Evolutionary conservation across 2,888 invertebrate genomes (phyloP).

Genomic region (Erebia ligea): DNA sequence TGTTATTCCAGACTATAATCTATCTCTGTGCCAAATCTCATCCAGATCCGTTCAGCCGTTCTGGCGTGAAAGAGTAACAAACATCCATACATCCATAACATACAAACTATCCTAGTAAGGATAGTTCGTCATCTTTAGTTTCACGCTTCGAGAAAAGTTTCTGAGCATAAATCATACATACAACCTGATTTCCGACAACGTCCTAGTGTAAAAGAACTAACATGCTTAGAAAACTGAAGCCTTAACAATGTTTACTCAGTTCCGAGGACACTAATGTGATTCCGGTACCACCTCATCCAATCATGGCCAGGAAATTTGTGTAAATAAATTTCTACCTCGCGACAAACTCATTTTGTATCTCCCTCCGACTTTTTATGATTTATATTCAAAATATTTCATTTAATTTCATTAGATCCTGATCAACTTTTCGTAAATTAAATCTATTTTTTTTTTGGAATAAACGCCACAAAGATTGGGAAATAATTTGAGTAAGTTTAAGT

Average conservation of each 20-base stretch:
- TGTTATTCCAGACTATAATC: no score
- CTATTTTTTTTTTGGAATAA: neutral
- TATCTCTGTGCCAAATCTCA: no score
- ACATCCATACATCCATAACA: no score
- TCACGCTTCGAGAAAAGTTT: no score
- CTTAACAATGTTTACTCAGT: conserved; percentile 9
- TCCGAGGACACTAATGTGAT: conserved; percentile 10
- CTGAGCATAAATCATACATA: no score
- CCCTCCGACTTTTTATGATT: neutral
- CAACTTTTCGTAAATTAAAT: neutral
- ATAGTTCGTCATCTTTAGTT: no score
- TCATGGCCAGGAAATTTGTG: conserved; percentile 17
- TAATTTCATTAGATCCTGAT: neutral
- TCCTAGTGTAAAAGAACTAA: neutral
- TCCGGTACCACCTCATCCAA: conserved; percentile 16
- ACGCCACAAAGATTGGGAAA: neutral
- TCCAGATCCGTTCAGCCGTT: no score
- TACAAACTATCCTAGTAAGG: no score
- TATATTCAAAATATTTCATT: neutral
- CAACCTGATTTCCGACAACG: neutral
- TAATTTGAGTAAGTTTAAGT: neutral
- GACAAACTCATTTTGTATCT: conserved; percentile 7
- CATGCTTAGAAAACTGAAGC: neutral
- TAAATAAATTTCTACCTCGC: conserved; percentile 10
- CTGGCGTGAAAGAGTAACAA: no score